These are phyloP conservation scores for Drosophila nr. fundita DNA, from an alignment of 2,888 invertebrate genomes.

Conservation along the genomic window DNA sequence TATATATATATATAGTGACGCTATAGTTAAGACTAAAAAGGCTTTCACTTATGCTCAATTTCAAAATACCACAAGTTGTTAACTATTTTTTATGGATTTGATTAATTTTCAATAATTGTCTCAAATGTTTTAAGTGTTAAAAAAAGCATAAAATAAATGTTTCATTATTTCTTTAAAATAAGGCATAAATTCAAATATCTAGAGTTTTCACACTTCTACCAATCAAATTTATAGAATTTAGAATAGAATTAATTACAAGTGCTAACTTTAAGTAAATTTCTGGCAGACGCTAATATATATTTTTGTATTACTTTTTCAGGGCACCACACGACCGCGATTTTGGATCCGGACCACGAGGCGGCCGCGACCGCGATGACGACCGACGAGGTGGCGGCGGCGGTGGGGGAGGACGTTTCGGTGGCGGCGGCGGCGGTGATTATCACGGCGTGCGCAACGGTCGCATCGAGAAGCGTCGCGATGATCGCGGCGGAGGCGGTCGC, in stretches of 20 bases:
- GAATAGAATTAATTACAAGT: not conserved
- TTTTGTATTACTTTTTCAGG: slow-evolving; percentile 55
- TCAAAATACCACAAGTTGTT: not conserved
- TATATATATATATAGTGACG: not conserved
- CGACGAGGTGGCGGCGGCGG: slow-evolving; percentile 85
- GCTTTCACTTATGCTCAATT: not conserved
- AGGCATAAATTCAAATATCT: not conserved
- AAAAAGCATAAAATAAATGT: not conserved
- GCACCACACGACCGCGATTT: slow-evolving; percentile 84
- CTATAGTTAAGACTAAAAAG: not conserved
- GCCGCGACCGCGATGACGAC: slow-evolving; percentile 88
- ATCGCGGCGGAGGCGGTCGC: slow-evolving; percentile 84
- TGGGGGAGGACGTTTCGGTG: slow-evolving; percentile 66
- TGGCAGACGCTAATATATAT: not conserved
- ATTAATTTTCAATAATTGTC: not conserved
- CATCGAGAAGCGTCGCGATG: slow-evolving; percentile 85
- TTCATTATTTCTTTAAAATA: too few species aligned
- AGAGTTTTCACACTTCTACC: not conserved
- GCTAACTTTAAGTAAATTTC: not conserved
- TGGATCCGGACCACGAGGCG: slow-evolving; percentile 85
- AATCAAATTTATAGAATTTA: too few species aligned
- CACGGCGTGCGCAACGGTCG: slow-evolving; percentile 82
- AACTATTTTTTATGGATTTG: not conserved
- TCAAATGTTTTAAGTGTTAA: not conserved
- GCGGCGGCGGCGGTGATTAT: slow-evolving; percentile 92